Evolutionary conservation across 1,140 invertebrate species (phyloP), one percentile per base, ranked within the genome.

Genomic region (Drosophila elegans): DNA sequence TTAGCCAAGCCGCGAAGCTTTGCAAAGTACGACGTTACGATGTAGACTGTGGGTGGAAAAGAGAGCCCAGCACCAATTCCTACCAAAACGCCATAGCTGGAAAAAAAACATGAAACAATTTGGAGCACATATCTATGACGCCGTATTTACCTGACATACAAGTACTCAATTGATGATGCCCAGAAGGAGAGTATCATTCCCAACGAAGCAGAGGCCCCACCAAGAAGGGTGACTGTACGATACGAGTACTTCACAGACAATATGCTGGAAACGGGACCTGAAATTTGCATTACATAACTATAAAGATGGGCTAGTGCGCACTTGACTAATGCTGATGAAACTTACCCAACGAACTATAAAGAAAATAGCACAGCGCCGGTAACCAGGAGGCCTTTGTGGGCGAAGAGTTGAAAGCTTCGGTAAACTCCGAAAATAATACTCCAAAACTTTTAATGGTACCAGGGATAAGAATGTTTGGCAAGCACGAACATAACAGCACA

Each of bases 211-310:
- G 98, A 95, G 4, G 96, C 94, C 6, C 97, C 96, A 16, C 98
- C 98, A 4, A 97, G 93, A 32, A 98, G 94, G 4, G 97, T 98
- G 13, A 98, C 97, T 9, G 95, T 97, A n/a, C 97, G 93, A 92
- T 98, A 98, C 25, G 98, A 98, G 94, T 96, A 98, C 90, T 96
- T 97, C 48, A 97, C 96, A 0, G 97, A 98, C 44, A 98, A 93
- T 76, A 97, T 95, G 90, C 97, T 97, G 12, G 98, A 97, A 46
- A 99, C 92, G 12, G 98, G 98, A 80, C 97, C 98, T 95, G 94
- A 0, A 62, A 63, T 56, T 36, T 7, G 11, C 32, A 9, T 10
- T 2, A 34, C 11, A 44, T 39, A 45, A 45, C 29, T 13, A 29
- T 27, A 44, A 9, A 32, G 7, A 9, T 25, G 3, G 4, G 6